Evolutionary conservation across 2,797 vertebrate species (phyloP).

Genomic region (Acanthopagrus latus): DNA sequence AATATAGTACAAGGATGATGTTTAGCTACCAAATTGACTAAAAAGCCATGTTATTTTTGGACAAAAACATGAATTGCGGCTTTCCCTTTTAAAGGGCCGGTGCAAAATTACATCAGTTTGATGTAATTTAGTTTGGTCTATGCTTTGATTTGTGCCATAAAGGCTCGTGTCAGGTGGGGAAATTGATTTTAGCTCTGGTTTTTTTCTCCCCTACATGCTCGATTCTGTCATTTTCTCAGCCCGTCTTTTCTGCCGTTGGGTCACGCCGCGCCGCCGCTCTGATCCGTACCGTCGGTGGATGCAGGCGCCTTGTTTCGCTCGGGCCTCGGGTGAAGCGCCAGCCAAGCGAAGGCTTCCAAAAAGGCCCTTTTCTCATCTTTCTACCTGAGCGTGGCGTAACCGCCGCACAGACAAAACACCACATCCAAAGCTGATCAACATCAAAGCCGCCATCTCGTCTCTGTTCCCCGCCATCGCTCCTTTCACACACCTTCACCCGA

Average conservation of each 20-base stretch:
- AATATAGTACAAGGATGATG: not conserved
- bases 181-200: slow-evolving; percentile 57
- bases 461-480: slow-evolving; percentile 44
- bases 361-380: slow-evolving; percentile 58
- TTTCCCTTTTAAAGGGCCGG: slow-evolving; percentile 29
- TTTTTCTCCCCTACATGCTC: slow-evolving; percentile 42
- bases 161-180: slow-evolving; percentile 45
- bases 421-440: slow-evolving; percentile 62
- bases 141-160: slow-evolving; percentile 41
- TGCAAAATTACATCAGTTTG: slow-evolving; percentile 43
- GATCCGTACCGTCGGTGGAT: slow-evolving; percentile 38
- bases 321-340: slow-evolving; percentile 46
- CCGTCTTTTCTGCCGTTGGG: slow-evolving; percentile 36
- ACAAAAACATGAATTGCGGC: slow-evolving; percentile 18
- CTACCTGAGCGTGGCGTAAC: slow-evolving; percentile 68
- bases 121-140: slow-evolving; percentile 41
- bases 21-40: slow-evolving; percentile 10
- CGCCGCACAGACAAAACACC: slow-evolving; percentile 77
- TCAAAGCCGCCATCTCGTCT: slow-evolving; percentile 60
- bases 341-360: slow-evolving; percentile 17
- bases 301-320: slow-evolving; percentile 64
- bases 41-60: slow-evolving; percentile 15
- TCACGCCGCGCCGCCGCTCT: slow-evolving; percentile 36
- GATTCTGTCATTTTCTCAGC: slow-evolving; percentile 53
- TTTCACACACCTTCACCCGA: slow-evolving; percentile 50